A percentile compares a stretch with the other conserved stretches of the same genome.
Conservation (phyloP, 2,113 vertebrate species). For the Galbula dea region DNA sequence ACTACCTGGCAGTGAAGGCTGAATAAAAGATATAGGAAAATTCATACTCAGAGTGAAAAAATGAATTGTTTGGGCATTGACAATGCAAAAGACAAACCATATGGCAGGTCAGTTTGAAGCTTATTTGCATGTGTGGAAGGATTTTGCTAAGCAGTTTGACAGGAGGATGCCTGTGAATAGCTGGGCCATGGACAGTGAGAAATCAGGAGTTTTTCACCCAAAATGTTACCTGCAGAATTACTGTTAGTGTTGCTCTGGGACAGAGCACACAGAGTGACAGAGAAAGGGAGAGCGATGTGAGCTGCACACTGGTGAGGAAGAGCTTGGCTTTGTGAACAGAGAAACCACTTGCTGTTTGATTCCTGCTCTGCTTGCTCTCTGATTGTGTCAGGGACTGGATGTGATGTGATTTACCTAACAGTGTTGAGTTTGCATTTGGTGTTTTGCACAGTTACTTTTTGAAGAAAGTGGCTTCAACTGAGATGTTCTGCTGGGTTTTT, state of each 20-base stretch:
- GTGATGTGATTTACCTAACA: not conserved
- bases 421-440: not conserved
- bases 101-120: not conserved
- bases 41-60: not conserved
- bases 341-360: conserved; percentile 37
- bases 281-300: not conserved
- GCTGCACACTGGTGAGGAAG: not conserved
- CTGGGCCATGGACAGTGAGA: not conserved
- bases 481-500: not conserved
- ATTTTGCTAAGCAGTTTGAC: not conserved
- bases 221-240: not conserved
- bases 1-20: not conserved
- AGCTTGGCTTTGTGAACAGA: conserved; percentile 20
- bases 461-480: not conserved
- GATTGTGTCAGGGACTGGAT: not conserved
- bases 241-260: not conserved
- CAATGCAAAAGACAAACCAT: not conserved
- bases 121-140: not conserved
- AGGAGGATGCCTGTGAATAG: not conserved
- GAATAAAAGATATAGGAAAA: not conserved
- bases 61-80: not conserved
- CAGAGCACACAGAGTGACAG: not conserved
- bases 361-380: conserved; percentile 11
- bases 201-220: not conserved
- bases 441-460: not conserved